phyloP scores from a whole-genome alignment of 2,888 invertebrate genomes.

The Apotomis capreana region DNA sequence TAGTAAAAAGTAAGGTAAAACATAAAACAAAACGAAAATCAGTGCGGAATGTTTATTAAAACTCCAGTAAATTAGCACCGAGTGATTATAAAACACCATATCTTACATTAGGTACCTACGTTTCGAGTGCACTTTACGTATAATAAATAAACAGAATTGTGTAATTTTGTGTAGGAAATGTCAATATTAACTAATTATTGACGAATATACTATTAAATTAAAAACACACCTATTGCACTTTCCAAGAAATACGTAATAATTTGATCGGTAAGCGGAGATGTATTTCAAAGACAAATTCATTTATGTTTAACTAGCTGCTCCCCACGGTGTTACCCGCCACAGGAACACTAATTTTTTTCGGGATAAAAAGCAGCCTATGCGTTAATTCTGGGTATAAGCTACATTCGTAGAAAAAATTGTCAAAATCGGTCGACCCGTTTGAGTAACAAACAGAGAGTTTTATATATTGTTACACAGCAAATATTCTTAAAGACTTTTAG shows the following conservation, averaged over 20 bases:
- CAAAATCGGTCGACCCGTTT: too few relatives aligned
- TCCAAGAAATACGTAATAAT: constrained; percentile 7
- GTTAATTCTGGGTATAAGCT: too few relatives aligned
- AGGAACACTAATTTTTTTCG: too few relatives aligned
- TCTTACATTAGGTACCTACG: constrained; percentile 25
- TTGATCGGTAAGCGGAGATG: neutral
- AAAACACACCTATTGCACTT: constrained; percentile 11
- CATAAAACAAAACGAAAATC: constrained; percentile 49
- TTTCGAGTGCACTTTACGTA: constrained; percentile 29
- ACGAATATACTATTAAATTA: constrained; percentile 3
- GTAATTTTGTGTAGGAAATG: constrained; percentile 5
- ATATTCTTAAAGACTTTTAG: too few relatives aligned
- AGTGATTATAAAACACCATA: constrained; percentile 36
- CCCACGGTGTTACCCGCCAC: too few relatives aligned
- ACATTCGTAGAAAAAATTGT: too few relatives aligned
- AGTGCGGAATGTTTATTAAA: constrained; percentile 65
- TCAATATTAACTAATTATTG: constrained; percentile 5
- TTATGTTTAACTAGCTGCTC: too few relatives aligned
- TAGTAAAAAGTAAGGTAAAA: constrained; percentile 35
- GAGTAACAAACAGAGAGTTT: too few relatives aligned
- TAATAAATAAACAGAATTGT: constrained; percentile 15
- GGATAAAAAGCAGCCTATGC: too few relatives aligned
- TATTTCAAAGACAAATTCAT: too few relatives aligned
- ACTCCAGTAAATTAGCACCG: constrained; percentile 44
- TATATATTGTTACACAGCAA: too few relatives aligned